Conservation (phyloP, 2,888 invertebrate genomes). For the Leptarthrus brevirostris region DNA sequence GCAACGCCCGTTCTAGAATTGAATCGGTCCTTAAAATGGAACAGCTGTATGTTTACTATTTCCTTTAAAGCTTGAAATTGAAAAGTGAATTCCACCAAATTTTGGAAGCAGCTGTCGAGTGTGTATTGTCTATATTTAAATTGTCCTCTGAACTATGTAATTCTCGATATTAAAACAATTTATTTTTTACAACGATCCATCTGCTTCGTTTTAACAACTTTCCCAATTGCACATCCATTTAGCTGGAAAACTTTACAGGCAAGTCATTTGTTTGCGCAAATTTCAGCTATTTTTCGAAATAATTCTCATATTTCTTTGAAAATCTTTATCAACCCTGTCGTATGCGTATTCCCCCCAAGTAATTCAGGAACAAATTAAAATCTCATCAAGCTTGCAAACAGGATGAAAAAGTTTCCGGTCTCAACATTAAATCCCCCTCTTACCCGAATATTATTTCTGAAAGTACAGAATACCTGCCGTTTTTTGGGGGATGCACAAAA, state of each 20-base stretch:
- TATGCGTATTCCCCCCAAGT: neutral
- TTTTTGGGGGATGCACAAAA: neutral
- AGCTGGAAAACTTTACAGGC: neutral
- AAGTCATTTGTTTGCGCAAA: conserved; percentile 1
- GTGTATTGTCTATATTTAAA: no score
- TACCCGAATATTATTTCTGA: neutral
- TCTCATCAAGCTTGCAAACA: conserved; percentile 8
- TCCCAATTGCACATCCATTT: neutral
- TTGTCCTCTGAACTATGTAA: no score
- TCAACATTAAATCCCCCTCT: neutral
- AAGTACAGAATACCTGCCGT: neutral
- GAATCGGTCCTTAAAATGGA: no score
- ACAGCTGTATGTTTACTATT: no score
- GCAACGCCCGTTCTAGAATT: no score
- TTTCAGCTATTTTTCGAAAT: neutral
- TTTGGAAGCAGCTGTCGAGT: no score
- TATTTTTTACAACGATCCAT: neutral
- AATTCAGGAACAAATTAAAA: conserved; percentile 9
- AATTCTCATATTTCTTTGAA: neutral
- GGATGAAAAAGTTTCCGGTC: neutral
- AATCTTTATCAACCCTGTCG: neutral
- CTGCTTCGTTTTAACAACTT: neutral
- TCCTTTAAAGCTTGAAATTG: no score
- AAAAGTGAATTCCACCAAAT: no score
- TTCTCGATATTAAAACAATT: no score